phyloP scores from a whole-genome alignment of 2,797 vertebrate genomes.

The Sphaeramia orbicularis region DNA sequence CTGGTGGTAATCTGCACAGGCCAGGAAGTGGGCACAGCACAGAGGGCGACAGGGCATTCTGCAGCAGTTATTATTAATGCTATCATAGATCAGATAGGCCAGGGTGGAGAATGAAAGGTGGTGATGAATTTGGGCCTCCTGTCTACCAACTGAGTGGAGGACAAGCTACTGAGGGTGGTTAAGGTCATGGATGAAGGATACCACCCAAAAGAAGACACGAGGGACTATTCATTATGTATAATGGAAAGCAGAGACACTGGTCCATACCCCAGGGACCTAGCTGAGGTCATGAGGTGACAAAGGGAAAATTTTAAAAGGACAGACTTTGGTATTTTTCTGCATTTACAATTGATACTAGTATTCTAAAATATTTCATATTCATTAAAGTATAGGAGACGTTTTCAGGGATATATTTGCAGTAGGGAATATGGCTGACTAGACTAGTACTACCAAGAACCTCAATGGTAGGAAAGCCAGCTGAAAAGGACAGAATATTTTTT shows the following conservation, averaged over 20 bases:
- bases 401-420: too few relatives aligned
- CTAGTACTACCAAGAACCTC: too few relatives aligned
- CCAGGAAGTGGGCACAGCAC: slow-evolving; percentile 66
- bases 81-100: slow-evolving; percentile 86
- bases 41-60: slow-evolving; percentile 72
- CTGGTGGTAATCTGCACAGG: slow-evolving; percentile 79
- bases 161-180: slow-evolving; percentile 64
- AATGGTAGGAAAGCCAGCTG: too few relatives aligned
- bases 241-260: slow-evolving; percentile 38
- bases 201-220: slow-evolving; percentile 60
- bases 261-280: slow-evolving; percentile 34
- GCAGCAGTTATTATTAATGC: slow-evolving; percentile 84
- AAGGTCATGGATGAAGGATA: slow-evolving; percentile 79
- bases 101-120: slow-evolving; percentile 74
- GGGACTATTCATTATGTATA: slow-evolving; percentile 66
- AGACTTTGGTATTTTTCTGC: slow-evolving; percentile 5
- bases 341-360: background rate
- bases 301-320: slow-evolving; percentile 39
- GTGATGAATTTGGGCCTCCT: slow-evolving; percentile 79
- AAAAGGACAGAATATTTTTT: too few relatives aligned
- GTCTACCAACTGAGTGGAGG: slow-evolving; percentile 69
- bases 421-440: too few relatives aligned
- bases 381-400: too few relatives aligned
- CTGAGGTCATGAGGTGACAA: slow-evolving; percentile 59
- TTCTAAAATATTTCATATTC: slow-evolving; percentile 1